A percentile compares a stretch with the other conserved stretches of the same genome.
These are phyloP conservation scores for Platypus cylindrus DNA, from an alignment of 2,888 invertebrate species.

Conservation along the genomic window DNA sequence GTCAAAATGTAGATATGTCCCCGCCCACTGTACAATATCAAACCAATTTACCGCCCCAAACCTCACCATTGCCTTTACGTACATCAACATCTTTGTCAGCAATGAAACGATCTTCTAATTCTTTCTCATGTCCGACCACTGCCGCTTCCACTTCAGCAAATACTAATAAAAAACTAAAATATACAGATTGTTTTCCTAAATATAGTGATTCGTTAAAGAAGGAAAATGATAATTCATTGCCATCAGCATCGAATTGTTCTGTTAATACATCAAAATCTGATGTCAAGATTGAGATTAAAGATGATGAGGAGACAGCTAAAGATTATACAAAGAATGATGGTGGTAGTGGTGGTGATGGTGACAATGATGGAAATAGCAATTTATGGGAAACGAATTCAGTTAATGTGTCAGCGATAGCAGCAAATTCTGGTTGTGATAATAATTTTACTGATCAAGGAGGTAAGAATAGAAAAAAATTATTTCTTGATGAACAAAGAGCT, in stretches of 20 bases:
- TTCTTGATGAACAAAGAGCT: too few relatives aligned
- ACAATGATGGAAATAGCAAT: too few relatives aligned
- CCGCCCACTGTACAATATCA: constrained; percentile 7
- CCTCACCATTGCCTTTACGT: constrained; percentile 11
- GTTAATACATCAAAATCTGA: constrained; percentile 11
- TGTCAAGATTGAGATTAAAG: constrained; percentile 6
- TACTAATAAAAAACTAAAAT: constrained; percentile 24
- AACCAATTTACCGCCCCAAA: constrained; percentile 13
- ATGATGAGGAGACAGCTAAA: constrained; percentile 13
- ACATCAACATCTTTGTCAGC: too few relatives aligned
- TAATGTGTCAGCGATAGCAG: constrained; percentile 2
- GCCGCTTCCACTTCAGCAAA: constrained; percentile 16
- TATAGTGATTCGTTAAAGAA: constrained; percentile 7
- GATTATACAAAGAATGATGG: constrained; percentile 12
- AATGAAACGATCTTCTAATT: too few relatives aligned
- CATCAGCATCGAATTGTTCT: constrained; percentile 17
- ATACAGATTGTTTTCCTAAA: constrained; percentile 10
- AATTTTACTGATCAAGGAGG: constrained; percentile 2
- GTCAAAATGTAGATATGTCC: constrained; percentile 25
- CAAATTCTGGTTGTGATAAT: background rate
- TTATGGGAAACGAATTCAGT: constrained; percentile 8
- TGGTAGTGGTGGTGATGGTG: too few relatives aligned
- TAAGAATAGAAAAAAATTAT: too few relatives aligned
- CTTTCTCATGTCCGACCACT: constrained; percentile 18
- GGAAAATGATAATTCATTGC: constrained; percentile 11